Evolutionary conservation across 2,113 vertebrate genomes (phyloP).

Genomic region (Platysternon megacephalum): DNA sequence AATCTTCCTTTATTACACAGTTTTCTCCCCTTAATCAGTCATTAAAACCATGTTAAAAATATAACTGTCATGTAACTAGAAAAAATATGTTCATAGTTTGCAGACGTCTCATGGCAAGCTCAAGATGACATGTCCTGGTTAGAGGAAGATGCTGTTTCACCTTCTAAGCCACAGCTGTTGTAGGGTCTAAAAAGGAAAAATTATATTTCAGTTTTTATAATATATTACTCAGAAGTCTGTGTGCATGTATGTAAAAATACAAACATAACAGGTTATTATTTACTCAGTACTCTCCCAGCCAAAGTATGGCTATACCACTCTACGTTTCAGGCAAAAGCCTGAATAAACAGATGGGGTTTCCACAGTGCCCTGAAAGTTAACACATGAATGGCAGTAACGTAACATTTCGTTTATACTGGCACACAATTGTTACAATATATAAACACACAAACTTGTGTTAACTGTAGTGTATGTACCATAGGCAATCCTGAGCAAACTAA

Average conservation of each 20-base stretch:
- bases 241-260: not conserved
- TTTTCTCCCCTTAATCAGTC: not conserved
- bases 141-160: not conserved
- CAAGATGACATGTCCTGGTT: not conserved
- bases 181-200: not conserved
- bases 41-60: not conserved
- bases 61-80: not conserved
- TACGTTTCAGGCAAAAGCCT: constrained; percentile 21
- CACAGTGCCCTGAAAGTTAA: constrained; percentile 28
- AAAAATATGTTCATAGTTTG: not conserved
- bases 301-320: not conserved
- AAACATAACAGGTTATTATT: not conserved
- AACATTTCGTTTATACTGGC: constrained; percentile 43
- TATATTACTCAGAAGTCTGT: not conserved
- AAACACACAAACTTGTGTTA: not conserved
- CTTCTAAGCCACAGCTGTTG: not conserved
- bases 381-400: constrained; percentile 37
- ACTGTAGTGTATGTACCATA: not conserved
- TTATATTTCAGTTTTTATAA: not conserved
- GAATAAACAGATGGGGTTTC: constrained; percentile 39
- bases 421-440: not conserved
- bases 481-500: not conserved
- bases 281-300: not conserved
- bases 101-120: not conserved
- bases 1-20: not conserved